Evolutionary conservation across 2,113 vertebrate genomes (phyloP).

Genomic region (Prunella fulvescens): DNA sequence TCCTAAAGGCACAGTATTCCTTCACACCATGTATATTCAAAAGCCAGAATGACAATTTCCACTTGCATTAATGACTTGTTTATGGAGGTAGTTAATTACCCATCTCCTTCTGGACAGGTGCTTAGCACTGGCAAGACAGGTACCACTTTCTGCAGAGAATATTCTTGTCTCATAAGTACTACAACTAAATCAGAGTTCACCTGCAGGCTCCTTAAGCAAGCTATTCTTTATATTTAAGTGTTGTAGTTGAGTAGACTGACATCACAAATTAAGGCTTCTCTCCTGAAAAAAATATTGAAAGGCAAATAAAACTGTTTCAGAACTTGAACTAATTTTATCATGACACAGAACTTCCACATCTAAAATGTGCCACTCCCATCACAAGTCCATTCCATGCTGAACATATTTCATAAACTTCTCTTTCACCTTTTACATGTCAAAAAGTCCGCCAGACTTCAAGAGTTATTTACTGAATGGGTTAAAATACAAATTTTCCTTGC

Average conservation of each 20-base stretch:
- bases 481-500: not conserved
- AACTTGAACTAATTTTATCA: not conserved
- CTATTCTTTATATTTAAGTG: not conserved
- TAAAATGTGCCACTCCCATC: not conserved
- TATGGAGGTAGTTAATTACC: not conserved
- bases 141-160: not conserved
- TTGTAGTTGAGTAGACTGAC: not conserved
- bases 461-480: not conserved
- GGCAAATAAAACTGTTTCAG: not conserved
- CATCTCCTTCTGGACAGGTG: not conserved
- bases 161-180: not conserved
- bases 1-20: not conserved
- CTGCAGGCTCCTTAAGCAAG: not conserved
- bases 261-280: not conserved
- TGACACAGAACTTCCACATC: not conserved
- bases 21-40: not conserved
- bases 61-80: not conserved
- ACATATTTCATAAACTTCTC: not conserved
- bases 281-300: not conserved
- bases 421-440: not conserved
- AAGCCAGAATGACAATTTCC: not conserved
- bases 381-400: accelerated
- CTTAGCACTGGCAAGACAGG: not conserved
- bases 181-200: not conserved
- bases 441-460: not conserved